These are phyloP conservation scores for Panorpa germanica DNA, from an alignment of 2,888 invertebrate genomes.

Conservation along the genomic window DNA sequence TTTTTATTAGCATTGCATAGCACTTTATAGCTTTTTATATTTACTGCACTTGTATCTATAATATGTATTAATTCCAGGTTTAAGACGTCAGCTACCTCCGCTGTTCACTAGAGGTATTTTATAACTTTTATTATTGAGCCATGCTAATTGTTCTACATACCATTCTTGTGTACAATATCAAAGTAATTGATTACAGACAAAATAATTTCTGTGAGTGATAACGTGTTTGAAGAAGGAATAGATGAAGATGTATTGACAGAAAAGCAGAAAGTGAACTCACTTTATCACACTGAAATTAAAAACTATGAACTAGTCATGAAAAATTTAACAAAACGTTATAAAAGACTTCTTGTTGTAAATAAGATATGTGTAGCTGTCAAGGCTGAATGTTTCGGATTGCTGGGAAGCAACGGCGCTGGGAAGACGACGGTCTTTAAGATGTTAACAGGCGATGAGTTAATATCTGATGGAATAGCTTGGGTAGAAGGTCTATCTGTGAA, in stretches of 20 bases:
- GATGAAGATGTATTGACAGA: constrained; percentile 38
- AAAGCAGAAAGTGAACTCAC: constrained; percentile 25
- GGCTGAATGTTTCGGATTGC: constrained; percentile 62
- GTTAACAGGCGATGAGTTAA: constrained; percentile 64
- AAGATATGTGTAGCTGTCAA: constrained; percentile 41
- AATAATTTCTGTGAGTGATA: too few species aligned
- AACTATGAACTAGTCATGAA: constrained; percentile 36
- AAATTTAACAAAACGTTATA: constrained; percentile 57
- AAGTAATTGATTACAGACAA: too few species aligned
- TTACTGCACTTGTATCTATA: too few species aligned
- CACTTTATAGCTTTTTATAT: too few species aligned
- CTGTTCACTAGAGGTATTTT: too few species aligned
- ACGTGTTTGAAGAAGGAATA: too few species aligned
- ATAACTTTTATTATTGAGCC: too few species aligned
- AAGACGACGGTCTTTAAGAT: constrained; percentile 82
- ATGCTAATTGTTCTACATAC: too few species aligned
- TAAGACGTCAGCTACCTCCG: too few species aligned
- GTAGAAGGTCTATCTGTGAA: constrained; percentile 35
- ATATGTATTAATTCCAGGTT: too few species aligned
- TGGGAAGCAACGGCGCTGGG: constrained; percentile 75
- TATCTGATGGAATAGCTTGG: constrained; percentile 51
- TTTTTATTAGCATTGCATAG: too few species aligned
- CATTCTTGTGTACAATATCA: too few species aligned
- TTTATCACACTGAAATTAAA: constrained; percentile 20
- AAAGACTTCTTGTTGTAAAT: constrained; percentile 57